A percentile compares a stretch with the other conserved stretches of the same genome.
phyloP scores from a whole-genome alignment of 2,113 vertebrate species.

The Oncorhynchus tshawytscha region DNA sequence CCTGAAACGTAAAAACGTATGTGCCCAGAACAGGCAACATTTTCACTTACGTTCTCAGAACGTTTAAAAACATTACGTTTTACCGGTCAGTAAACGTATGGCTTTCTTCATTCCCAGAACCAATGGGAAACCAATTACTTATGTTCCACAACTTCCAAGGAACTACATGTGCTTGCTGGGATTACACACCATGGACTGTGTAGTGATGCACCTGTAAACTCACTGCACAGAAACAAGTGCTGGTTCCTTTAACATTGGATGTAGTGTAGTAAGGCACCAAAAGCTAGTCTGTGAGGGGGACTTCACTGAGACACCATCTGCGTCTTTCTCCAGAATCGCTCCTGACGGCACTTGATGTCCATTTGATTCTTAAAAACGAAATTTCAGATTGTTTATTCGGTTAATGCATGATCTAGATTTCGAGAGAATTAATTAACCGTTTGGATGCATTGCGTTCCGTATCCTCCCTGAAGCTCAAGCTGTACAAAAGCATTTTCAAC shows the following conservation, averaged over 20 bases:
- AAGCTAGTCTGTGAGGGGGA: neutral
- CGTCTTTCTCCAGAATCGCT: neutral
- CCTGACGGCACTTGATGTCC: neutral
- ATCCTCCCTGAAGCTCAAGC: conserved; percentile 4
- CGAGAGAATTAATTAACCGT: neutral
- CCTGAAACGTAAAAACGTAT: too few species aligned
- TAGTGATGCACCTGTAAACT: conserved; percentile 3
- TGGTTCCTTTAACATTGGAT: neutral
- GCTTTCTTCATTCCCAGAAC: too few species aligned
- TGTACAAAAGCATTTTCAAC: conserved; percentile 20
- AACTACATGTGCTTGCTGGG: too few species aligned
- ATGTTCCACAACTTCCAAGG: too few species aligned
- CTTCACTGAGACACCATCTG: neutral
- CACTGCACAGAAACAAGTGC: neutral
- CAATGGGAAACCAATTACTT: too few species aligned
- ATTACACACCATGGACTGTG: neutral
- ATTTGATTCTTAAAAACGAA: neutral
- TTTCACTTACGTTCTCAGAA: too few species aligned
- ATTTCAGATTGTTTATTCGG: neutral
- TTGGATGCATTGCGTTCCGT: neutral
- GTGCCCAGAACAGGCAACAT: too few species aligned
- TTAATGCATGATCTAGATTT: neutral
- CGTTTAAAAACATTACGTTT: too few species aligned
- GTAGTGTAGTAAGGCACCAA: neutral
- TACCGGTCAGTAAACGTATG: too few species aligned